Percentiles rank a stretch among this genome's conserved stretches.
These are phyloP conservation scores for Tetropium fuscum DNA, from an alignment of 2,888 invertebrate genomes.

Conservation along the genomic window DNA sequence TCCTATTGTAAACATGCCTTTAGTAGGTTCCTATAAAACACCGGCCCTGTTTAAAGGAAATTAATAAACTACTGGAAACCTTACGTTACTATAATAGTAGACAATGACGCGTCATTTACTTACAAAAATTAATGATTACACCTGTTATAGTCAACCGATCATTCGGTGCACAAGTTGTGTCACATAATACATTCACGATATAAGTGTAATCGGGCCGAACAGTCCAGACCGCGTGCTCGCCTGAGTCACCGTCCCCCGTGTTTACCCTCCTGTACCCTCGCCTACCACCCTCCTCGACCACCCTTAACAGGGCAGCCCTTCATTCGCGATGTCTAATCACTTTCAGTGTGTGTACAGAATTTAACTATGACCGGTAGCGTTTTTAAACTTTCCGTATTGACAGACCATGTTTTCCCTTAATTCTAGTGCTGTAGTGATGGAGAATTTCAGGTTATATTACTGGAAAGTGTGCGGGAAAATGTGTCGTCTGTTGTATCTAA, in stretches of 20 bases:
- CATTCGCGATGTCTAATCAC: slow-evolving; percentile 64
- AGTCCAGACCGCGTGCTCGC: slow-evolving; percentile 15
- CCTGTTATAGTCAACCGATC: slow-evolving; percentile 24
- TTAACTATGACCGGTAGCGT: slow-evolving; percentile 52
- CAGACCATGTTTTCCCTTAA: slow-evolving; percentile 22
- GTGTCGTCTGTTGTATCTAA: slow-evolving; percentile 25
- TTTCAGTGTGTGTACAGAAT: slow-evolving; percentile 58
- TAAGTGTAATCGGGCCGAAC: slow-evolving; percentile 28
- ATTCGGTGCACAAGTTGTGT: slow-evolving; percentile 9
- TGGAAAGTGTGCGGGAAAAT: slow-evolving; percentile 25
- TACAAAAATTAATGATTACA: slow-evolving; percentile 15
- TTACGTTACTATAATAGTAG: no score
- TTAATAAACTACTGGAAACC: background rate
- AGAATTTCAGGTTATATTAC: slow-evolving; percentile 18
- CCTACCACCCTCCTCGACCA: slow-evolving; percentile 40
- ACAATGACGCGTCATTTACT: background rate
- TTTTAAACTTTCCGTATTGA: slow-evolving; percentile 18
- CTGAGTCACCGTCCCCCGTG: slow-evolving; percentile 58
- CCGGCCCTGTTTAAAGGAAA: slow-evolving; percentile 7
- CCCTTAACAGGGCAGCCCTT: slow-evolving; percentile 55
- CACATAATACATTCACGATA: slow-evolving; percentile 24
- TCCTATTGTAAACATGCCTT: no score
- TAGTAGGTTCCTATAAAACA: no score
- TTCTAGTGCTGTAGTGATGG: slow-evolving; percentile 24
- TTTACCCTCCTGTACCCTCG: slow-evolving; percentile 49